These are phyloP conservation scores for Archaeoteleia sp. DNA, from an alignment of 2,888 invertebrate species.

Conservation along the genomic window DNA sequence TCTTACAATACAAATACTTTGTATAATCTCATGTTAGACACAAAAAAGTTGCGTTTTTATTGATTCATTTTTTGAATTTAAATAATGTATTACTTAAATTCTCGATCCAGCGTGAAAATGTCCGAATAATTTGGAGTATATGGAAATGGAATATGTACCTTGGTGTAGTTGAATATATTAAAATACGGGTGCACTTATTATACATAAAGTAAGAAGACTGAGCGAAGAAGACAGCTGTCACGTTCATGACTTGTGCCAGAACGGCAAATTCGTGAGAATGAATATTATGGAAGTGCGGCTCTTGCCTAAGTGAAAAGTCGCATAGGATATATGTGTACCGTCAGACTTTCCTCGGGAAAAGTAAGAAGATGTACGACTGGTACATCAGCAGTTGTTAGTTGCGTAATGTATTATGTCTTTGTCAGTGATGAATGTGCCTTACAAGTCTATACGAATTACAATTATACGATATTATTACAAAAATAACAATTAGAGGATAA, in stretches of 20 bases:
- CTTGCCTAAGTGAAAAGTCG: constrained; percentile 48
- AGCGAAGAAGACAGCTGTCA: constrained; percentile 47
- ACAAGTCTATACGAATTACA: background rate
- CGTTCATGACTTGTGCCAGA: constrained; percentile 40
- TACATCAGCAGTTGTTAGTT: constrained; percentile 32
- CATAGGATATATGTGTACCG: constrained; percentile 39
- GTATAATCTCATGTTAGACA: too few relatives aligned
- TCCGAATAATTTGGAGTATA: constrained; percentile 38
- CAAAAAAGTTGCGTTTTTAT: too few relatives aligned
- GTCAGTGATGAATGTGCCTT: constrained; percentile 21
- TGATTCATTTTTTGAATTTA: too few relatives aligned
- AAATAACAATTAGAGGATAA: background rate
- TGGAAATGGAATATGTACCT: constrained; percentile 29
- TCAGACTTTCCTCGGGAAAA: constrained; percentile 36
- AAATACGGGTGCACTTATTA: constrained; percentile 48
- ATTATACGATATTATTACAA: background rate
- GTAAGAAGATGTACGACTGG: constrained; percentile 35
- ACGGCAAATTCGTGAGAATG: constrained; percentile 39
- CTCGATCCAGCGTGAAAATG: too few relatives aligned
- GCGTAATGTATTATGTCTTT: constrained; percentile 31
- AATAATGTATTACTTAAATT: too few relatives aligned
- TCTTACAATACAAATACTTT: too few relatives aligned
- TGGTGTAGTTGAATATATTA: constrained; percentile 28
- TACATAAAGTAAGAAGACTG: constrained; percentile 41
- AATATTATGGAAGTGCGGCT: constrained; percentile 44